These are phyloP conservation scores for Yoshiicerus persimilis DNA, from an alignment of 1,140 invertebrate species.

Conservation along the genomic window DNA sequence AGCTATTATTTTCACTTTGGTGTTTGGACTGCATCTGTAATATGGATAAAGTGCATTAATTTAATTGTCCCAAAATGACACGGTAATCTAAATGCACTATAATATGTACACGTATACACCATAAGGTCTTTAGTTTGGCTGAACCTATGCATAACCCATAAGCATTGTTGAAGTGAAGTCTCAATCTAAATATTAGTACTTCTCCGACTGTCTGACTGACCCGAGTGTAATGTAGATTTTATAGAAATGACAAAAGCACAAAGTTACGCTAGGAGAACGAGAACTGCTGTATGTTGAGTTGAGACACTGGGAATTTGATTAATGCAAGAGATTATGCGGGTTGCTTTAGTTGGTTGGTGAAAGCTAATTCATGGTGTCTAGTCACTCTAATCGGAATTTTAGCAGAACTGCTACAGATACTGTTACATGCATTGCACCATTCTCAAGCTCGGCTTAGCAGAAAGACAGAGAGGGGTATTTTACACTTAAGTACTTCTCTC, in stretches of 20 bases:
- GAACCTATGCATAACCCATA: background rate
- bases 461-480: background rate
- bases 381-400: background rate
- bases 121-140: background rate
- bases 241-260: background rate
- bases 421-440: background rate
- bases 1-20: background rate
- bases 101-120: too few species aligned
- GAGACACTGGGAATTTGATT: constrained; percentile 25
- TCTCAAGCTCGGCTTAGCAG: background rate
- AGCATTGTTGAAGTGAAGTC: background rate
- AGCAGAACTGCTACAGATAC: background rate
- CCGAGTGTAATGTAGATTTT: background rate
- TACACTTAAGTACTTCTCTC: background rate
- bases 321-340: constrained; percentile 23
- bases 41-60: background rate
- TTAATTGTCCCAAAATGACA: background rate
- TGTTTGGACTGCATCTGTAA: background rate
- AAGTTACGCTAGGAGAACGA: background rate
- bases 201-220: background rate
- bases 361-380: constrained; percentile 17
- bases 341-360: constrained; percentile 20
- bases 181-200: background rate
- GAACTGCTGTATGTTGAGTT: background rate
- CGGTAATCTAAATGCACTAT: background rate